Base-by-base conservation (phyloP, 2,888 invertebrate genomes). In the Callyntrura sp. region DNA sequence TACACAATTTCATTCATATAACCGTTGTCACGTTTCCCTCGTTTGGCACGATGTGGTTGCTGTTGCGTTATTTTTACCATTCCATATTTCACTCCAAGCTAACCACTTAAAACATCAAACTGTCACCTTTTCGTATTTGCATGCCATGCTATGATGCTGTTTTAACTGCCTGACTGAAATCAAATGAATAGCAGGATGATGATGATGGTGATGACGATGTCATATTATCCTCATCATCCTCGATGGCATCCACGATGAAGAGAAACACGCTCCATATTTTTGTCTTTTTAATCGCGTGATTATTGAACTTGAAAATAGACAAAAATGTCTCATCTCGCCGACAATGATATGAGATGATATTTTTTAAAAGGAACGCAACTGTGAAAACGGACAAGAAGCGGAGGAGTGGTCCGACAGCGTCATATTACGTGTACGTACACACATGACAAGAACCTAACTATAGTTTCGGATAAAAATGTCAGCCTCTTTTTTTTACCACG, bases 391-490 rank as follows among this genome's bases (percentile, higher is more conserved):
- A 35, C 35, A 6, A 35, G n/a, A n/a, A 6, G 35, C 35, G 65
- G 25, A 65, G 65, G 65, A 65, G 65, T 65, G 65, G 65, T 65
- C 28, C 1, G n/a, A 25, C 65, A 28, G 65, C 28, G 14, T 65
- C 25, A 28, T 28, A n/a, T n/a, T n/a, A 9, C 14, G 35, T 35
- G 35, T 35, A 35, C 35, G 6, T 35, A 35, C 35, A 35, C 35
- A 35, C 35, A n/a, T n/a, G n/a, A n/a, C n/a, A n/a, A n/a, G 35
- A 6, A 35, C 35, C 35, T 65, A n/a, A 8, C 25, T 14, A 65
- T 9, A 65, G 28, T 28, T 65, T 65, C 2, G 25, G 25, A 35
- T 35, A 25, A 12, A 65, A 60, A 17, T 60, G 60, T 60, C 60
- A 60, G 23, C 23, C 35, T 35, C 35, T 35, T 6, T 35, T 6